Percentiles rank a stretch among this genome's conserved stretches.
Evolutionary conservation across 2,888 invertebrate species (phyloP).

Genomic region (Andricus curvator): DNA sequence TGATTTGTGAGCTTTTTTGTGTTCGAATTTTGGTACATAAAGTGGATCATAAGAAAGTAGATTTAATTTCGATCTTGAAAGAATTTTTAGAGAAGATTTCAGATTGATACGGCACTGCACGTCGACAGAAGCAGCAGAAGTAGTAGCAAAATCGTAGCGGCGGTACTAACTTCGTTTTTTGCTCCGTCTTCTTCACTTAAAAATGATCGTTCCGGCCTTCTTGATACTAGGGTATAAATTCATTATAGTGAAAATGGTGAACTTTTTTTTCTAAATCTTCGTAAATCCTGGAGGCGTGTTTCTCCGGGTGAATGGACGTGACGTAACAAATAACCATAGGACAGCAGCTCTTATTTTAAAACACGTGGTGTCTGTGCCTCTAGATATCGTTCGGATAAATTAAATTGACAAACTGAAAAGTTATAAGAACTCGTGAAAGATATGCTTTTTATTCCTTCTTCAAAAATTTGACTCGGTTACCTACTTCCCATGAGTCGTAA

Average conservation of each 20-base stretch:
- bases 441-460: not conserved
- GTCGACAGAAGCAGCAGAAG: constrained; percentile 17
- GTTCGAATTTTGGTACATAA: too few relatives aligned
- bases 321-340: not conserved
- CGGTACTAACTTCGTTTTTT: constrained; percentile 58
- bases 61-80: too few relatives aligned
- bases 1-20: not conserved
- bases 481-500: not conserved
- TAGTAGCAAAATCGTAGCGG: constrained; percentile 33
- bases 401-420: not conserved
- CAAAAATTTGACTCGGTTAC: not conserved
- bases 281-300: constrained; percentile 12
- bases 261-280: constrained; percentile 30
- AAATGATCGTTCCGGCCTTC: constrained; percentile 61
- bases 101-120: constrained; percentile 30
- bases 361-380: constrained; percentile 10
- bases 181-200: constrained; percentile 65
- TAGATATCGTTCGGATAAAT: not conserved
- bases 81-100: not conserved
- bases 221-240: not conserved
- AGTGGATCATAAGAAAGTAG: too few relatives aligned
- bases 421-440: not conserved
- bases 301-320: not conserved
- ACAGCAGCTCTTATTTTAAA: not conserved
- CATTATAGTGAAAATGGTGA: constrained; percentile 54